A percentile compares a stretch with the other conserved stretches of the same genome.
phyloP scores from a whole-genome alignment of 37 sponge, comb jelly and placozoan genomes.

The Ianthella basta region DNA sequence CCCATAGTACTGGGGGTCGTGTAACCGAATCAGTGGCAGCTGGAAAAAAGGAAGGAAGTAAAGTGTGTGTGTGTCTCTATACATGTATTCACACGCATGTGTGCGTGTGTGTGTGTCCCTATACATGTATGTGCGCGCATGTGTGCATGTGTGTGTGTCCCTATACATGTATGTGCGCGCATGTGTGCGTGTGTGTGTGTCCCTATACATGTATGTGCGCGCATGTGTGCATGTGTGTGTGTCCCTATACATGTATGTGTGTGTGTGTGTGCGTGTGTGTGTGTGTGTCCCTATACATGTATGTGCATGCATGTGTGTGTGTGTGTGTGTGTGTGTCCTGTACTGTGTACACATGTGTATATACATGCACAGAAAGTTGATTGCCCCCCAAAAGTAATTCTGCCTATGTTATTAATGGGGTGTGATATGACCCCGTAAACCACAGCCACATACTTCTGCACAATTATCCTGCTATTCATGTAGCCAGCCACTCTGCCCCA shows the following conservation, averaged over 20 bases:
- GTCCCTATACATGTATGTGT: slow-evolving; percentile 1
- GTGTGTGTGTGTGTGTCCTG: not conserved
- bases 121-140: not conserved
- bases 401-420: too few species aligned
- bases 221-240: slow-evolving; percentile 15
- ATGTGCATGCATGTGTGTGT: not conserved
- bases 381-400: too few species aligned
- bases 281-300: not conserved
- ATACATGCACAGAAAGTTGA: not conserved
- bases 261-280: slow-evolving; percentile 23
- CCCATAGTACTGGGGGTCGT: too few species aligned
- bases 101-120: not conserved
- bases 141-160: slow-evolving; percentile 19
- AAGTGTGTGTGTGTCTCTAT: slow-evolving; percentile 16
- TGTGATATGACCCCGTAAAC: too few species aligned
- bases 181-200: slow-evolving; percentile 11
- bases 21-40: too few species aligned
- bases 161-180: not conserved
- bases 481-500: too few species aligned
- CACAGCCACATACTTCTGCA: too few species aligned
- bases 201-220: not conserved
- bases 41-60: too few species aligned
- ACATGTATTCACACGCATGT: not conserved
- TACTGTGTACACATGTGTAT: not conserved
- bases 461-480: too few species aligned